A percentile compares a stretch with the other conserved stretches of the same genome.
phyloP scores from a whole-genome alignment of 2,797 vertebrate genomes.

The Arnoldichthys spilopterus region DNA sequence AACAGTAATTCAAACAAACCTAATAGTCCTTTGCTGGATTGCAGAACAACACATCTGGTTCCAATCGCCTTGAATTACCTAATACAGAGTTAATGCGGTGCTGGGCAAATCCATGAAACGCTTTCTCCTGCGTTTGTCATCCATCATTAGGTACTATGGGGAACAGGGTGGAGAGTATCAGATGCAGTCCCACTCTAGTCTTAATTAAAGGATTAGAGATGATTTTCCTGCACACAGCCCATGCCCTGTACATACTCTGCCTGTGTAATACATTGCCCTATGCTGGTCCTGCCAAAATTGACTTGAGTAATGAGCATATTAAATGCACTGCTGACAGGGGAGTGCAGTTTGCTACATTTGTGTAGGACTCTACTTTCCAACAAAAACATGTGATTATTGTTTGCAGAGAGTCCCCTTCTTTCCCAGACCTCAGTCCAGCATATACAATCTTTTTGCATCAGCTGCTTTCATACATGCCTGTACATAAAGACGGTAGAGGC shows the following conservation, averaged over 20 bases:
- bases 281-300: conserved; percentile 64
- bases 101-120: conserved; percentile 48
- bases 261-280: conserved; percentile 60
- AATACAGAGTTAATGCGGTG: conserved; percentile 40
- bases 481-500: neutral
- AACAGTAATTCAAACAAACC: conserved; percentile 46
- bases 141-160: conserved; percentile 42
- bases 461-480: neutral
- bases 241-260: conserved; percentile 55
- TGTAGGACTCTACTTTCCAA: conserved; percentile 68
- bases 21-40: conserved; percentile 41
- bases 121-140: conserved; percentile 53
- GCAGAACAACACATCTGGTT: conserved; percentile 59
- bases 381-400: conserved; percentile 78
- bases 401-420: conserved; percentile 68
- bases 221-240: conserved; percentile 61
- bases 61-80: conserved; percentile 49
- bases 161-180: conserved; percentile 52
- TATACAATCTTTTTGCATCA: conserved; percentile 57
- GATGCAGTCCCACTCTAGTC: conserved; percentile 61
- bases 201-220: conserved; percentile 70
- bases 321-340: conserved; percentile 71
- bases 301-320: conserved; percentile 74
- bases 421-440: conserved; percentile 61
- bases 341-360: conserved; percentile 66